Percentiles rank a stretch among this genome's conserved stretches.
Evolutionary conservation across 2,113 vertebrate genomes (phyloP).

Genomic region (Spheniscus mendiculus): DNA sequence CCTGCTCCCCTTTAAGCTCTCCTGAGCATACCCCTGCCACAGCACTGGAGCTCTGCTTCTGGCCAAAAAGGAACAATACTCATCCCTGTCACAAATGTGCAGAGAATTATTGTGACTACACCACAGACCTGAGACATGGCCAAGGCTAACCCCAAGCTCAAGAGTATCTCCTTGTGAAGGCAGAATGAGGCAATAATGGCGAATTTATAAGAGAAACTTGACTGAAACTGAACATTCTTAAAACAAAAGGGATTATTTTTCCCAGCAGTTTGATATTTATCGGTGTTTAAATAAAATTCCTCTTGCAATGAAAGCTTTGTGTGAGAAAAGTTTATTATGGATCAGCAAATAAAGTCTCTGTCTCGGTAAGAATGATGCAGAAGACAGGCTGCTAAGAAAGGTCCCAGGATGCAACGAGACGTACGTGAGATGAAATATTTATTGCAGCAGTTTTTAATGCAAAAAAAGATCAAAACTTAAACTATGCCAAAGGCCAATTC

Average conservation of each 20-base stretch:
- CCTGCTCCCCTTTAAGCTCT: background rate
- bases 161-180: background rate
- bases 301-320: background rate
- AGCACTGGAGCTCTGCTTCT: background rate
- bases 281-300: background rate
- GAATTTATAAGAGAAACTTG: background rate
- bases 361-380: background rate
- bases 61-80: background rate
- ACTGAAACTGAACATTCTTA: background rate
- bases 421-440: background rate
- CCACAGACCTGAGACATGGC: background rate
- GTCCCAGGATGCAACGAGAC: background rate
- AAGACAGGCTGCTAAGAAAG: background rate
- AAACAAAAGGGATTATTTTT: background rate
- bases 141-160: background rate
- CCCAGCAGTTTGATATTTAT: background rate
- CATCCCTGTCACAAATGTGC: background rate
- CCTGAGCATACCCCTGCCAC: background rate
- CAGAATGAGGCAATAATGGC: background rate
- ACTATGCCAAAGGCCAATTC: background rate
- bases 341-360: background rate
- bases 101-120: background rate
- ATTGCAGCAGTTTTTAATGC: background rate
- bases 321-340: background rate
- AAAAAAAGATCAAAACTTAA: slow-evolving; percentile 23